Evolutionary conservation across 2,888 invertebrate genomes (phyloP), one percentile per base, ranked within the genome.

Genomic region (Buathra laborator): DNA sequence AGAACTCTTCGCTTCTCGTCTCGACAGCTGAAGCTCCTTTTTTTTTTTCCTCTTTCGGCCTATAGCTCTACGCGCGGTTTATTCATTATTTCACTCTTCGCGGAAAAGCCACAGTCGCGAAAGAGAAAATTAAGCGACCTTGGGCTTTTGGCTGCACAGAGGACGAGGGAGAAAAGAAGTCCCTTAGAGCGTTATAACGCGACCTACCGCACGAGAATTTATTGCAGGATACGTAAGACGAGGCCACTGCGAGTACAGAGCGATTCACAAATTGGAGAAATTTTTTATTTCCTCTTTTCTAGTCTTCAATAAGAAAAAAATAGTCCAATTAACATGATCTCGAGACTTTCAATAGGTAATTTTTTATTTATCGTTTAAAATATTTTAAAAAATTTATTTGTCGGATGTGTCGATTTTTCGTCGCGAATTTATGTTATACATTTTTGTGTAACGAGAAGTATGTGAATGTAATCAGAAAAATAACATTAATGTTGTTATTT

Each of bases 71-170:
- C 14, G 29, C 7, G 46, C 9, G 29, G 46, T 71, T 77, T 51
- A 66, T 66, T 76, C 68, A 70, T 76, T 71, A 46, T 66, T 37
- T 19, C 6, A 70, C 43, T 81, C 68, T 66, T 51, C 44, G 70
- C 10, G 53, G 51, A 71, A 82, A 77, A 66, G 29, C 43, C 53
- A 19, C 66, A 12, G 37, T 37, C 56, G 64, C 56, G 66, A 64
- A 62, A 82, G 66, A 19, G 24, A 72, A 77, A 77, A 77, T 77
- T 59, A n/a, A 37, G 14, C 71, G 71, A 77, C 82, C 82, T 82
- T 82, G 77, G 82, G 51, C 29, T 43, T 76, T 76, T 9, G 16
- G 32, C 32, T 72, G n/a, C 43, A 9, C 37, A 32, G 44, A 12
- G 48, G 48, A 53, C 10, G 64, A 72, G 53, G n/a, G 14, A 53